Percentiles rank a stretch among this genome's conserved stretches.
phyloP scores from a whole-genome alignment of 2,797 vertebrate species.

The Calcarius lapponicus region DNA sequence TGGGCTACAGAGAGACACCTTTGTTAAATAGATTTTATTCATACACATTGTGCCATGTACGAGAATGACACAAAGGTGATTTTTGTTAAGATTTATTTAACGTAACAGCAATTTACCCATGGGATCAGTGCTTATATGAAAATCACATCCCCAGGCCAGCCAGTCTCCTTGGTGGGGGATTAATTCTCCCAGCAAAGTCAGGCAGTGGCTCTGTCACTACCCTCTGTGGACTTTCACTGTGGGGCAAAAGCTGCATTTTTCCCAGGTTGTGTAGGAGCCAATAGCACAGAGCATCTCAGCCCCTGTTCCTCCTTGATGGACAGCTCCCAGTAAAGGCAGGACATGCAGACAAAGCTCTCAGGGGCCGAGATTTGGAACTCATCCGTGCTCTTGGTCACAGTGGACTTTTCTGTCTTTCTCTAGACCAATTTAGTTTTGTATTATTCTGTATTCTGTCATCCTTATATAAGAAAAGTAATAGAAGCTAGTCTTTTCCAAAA shows the following conservation, averaged over 20 bases:
- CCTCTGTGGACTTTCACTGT: not conserved
- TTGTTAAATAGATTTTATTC: not conserved
- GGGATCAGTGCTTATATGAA: not conserved
- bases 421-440: not conserved
- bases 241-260: not conserved
- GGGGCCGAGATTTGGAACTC: not conserved
- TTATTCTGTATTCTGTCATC: not conserved
- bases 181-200: not conserved
- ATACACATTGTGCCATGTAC: not conserved
- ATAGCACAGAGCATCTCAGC: not conserved
- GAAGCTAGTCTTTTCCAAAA: not conserved
- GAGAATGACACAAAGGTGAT: not conserved
- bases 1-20: not conserved
- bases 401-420: not conserved
- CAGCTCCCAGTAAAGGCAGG: not conserved
- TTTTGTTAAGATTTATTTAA: slow-evolving; percentile 9
- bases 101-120: not conserved
- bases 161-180: not conserved
- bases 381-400: not conserved
- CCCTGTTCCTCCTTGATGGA: not conserved
- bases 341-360: not conserved
- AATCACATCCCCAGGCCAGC: not conserved
- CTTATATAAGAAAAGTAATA: not conserved
- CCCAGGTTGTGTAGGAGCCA: not conserved
- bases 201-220: not conserved